Base-by-base conservation (phyloP, 2,113 vertebrate species). In the Bambusicola thoracicus region DNA sequence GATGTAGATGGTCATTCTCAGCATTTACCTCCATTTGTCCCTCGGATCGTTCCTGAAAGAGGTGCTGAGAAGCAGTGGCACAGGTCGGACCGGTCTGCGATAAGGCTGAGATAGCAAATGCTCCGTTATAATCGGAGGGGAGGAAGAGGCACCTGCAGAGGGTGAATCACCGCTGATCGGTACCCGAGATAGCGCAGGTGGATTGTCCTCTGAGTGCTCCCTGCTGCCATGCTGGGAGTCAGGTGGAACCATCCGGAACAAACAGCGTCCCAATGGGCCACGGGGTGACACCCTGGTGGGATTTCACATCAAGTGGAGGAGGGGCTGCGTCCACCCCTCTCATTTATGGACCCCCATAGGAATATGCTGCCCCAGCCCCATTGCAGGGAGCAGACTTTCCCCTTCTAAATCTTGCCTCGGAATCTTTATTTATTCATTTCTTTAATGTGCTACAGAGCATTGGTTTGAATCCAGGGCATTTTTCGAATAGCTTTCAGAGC, bases 91-190 rank as follows among this genome's bases (percentile, higher is more conserved):
- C 49, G 78, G 76, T 81, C 80, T 68, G 1, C 1, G 13, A 46
- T 49, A 22, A 58, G 65, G 58, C 49, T 32, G 79, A 65, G 91
- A 14, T 78, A 20, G 19, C 29, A 51, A 16, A 61, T 11, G 1
- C 74, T 85, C 92, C 92, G 92, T 95, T 95, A 95, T 8, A 69
- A 55, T 30, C 77, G 55, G 63, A 74, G 88, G 53, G 5, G 67
- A 44, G 81, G 81, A 11, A 30, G 91, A 91, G 73, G 6, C 92
- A 94, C 92, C 92, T 90, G 89, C 89, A n/a, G 86, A 73, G 43
- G 48, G 61, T 93, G 94, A 92, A 68, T 94, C 94, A 94, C 79
- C 4, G 17, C 38, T 77, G 92, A 94, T 95, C 4, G 12, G 81
- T 51, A 75, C 68, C 81, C 29, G 1, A 90, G 92, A 94, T 87